Evolutionary conservation across 2,797 vertebrate species (phyloP).

Genomic region (Microctenopoma lineatum): DNA sequence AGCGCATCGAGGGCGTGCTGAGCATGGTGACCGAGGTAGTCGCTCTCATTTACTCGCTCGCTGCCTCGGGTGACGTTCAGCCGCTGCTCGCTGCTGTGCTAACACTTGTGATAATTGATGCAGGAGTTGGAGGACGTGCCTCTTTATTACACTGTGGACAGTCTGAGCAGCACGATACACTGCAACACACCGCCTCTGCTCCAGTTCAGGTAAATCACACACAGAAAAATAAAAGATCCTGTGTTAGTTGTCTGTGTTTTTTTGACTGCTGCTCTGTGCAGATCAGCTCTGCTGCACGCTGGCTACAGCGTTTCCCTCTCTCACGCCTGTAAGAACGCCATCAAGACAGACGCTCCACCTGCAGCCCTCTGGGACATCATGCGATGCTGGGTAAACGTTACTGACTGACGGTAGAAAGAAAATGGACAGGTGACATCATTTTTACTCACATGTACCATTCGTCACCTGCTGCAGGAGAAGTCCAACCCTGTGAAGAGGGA

Average conservation of each 20-base stretch:
- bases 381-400: slow-evolving; percentile 89
- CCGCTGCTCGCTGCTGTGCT: neutral
- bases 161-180: slow-evolving; percentile 89
- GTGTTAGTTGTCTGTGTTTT: too few species aligned
- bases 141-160: slow-evolving; percentile 91
- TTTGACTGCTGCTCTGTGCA: slow-evolving; percentile 50
- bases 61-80: neutral
- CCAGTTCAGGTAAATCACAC: slow-evolving; percentile 63
- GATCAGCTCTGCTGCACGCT: slow-evolving; percentile 90
- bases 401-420: too few species aligned
- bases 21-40: slow-evolving; percentile 91
- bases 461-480: slow-evolving; percentile 82
- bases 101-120: slow-evolving; percentile 5
- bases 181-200: slow-evolving; percentile 86
- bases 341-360: slow-evolving; percentile 90
- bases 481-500: slow-evolving; percentile 89
- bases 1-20: slow-evolving; percentile 89
- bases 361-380: slow-evolving; percentile 90
- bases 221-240: too few species aligned
- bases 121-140: slow-evolving; percentile 91
- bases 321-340: slow-evolving; percentile 91
- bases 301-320: slow-evolving; percentile 91
- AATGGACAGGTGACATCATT: neutral
- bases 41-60: neutral
- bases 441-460: neutral